phyloP scores from a whole-genome alignment of 1,140 invertebrate species.

The Pseudoatta argentina region DNA sequence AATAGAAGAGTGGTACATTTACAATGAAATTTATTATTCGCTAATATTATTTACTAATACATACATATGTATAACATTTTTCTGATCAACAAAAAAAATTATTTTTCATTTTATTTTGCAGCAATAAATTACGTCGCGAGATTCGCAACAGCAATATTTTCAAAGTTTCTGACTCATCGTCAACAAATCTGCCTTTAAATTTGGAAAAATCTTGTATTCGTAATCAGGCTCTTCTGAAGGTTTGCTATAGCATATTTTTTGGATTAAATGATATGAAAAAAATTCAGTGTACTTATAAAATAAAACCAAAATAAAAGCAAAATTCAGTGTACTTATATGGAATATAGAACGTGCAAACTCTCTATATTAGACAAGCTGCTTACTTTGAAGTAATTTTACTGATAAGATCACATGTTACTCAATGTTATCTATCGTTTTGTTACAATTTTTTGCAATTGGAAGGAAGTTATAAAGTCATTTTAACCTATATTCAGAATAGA shows the following conservation, averaged over 20 bases:
- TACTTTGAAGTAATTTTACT: slow-evolving; percentile 26
- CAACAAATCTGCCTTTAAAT: slow-evolving; percentile 70
- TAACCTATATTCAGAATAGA: not conserved
- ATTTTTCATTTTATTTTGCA: slow-evolving; percentile 63
- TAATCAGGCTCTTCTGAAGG: slow-evolving; percentile 82
- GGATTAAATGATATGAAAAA: not conserved
- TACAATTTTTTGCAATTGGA: not conserved
- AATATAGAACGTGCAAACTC: not conserved
- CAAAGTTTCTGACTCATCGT: slow-evolving; percentile 43
- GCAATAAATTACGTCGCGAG: slow-evolving; percentile 65
- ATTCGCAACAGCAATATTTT: slow-evolving; percentile 59
- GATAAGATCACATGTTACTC: slow-evolving; percentile 19
- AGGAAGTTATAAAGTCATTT: slow-evolving; percentile 7
- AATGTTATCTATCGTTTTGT: not conserved
- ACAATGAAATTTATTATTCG: slow-evolving; percentile 10
- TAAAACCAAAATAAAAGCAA: not conserved
- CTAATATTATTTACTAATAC: not conserved
- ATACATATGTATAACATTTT: not conserved
- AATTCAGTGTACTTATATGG: not conserved
- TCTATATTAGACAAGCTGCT: not conserved
- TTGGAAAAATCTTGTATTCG: slow-evolving; percentile 72
- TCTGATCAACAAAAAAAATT: not conserved
- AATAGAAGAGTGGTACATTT: slow-evolving; percentile 76
- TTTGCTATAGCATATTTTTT: slow-evolving; percentile 51
- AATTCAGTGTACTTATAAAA: not conserved